phyloP scores from a whole-genome alignment of 2,888 invertebrate species.

The Theodoxus fluviatilis region DNA sequence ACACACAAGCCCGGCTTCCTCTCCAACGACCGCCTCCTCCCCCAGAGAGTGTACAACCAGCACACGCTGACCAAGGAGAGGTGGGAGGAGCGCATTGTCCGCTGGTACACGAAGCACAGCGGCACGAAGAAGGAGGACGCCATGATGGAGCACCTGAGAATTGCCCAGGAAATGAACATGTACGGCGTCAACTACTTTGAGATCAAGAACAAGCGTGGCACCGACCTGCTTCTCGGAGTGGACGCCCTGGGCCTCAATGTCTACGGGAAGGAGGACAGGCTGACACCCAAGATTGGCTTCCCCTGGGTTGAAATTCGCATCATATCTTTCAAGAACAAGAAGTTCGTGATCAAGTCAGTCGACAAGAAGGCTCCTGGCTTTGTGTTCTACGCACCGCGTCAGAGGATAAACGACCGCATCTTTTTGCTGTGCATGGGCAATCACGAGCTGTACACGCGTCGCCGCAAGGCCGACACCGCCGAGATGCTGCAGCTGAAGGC shows the following conservation, averaged over 20 bases:
- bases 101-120: conserved; percentile 94
- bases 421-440: conserved; percentile 97
- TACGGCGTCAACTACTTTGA: conserved; percentile 99
- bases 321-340: conserved; percentile 96
- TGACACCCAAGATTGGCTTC: conserved; percentile 95
- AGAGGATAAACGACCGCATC: conserved; percentile 91
- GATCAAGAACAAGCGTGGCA: conserved; percentile 72
- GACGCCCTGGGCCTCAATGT: conserved; percentile 98
- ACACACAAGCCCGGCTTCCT: conserved; percentile 72
- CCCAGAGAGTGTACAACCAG: conserved; percentile 95
- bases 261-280: conserved; percentile 62
- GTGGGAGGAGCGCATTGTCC: conserved; percentile 98
- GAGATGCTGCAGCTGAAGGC: conserved; percentile 99
- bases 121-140: conserved; percentile 79
- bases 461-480: conserved; percentile 96
- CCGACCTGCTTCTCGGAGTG: conserved; percentile 87
- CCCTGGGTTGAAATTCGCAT: conserved; percentile 99
- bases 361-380: conserved; percentile 94
- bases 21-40: conserved; percentile 88
- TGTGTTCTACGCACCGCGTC: conserved; percentile 93
- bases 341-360: conserved; percentile 92
- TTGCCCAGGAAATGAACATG: conserved; percentile 65
- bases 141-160: conserved; percentile 95
- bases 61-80: conserved; percentile 98
- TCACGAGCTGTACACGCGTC: conserved; percentile 95